Evolutionary conservation across 2,888 invertebrate genomes (phyloP).

Genomic region (Ethmia dodecea): DNA sequence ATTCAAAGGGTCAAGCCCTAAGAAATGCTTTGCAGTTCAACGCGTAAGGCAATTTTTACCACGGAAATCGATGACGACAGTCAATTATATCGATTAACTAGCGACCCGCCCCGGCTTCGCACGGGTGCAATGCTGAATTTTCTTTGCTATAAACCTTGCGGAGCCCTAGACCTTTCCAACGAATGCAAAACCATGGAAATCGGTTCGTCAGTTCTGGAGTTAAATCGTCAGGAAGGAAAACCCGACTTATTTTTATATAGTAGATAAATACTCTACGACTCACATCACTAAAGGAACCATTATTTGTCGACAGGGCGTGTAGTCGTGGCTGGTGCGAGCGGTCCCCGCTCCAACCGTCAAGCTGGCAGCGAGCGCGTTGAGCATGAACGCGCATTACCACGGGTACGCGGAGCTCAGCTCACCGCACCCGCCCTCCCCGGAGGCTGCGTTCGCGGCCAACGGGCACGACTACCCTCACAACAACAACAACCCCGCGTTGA

Average conservation of each 20-base stretch:
- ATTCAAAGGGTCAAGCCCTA: slow-evolving; percentile 38
- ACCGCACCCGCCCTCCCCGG: slow-evolving; percentile 86
- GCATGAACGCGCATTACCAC: slow-evolving; percentile 95
- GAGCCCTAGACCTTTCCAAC: no score
- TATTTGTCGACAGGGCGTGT: slow-evolving; percentile 64
- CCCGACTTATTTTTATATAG: no score
- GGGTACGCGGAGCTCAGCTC: slow-evolving; percentile 89
- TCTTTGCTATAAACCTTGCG: no score
- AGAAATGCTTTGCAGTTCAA: no score
- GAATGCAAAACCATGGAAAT: no score
- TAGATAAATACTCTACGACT: not conserved
- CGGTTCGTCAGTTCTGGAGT: no score
- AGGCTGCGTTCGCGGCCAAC: slow-evolving; percentile 81
- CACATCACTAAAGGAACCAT: not conserved
- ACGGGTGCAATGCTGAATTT: no score
- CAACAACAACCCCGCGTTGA: slow-evolving; percentile 80
- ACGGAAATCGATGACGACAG: no score
- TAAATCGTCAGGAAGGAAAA: no score
- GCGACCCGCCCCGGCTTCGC: no score
- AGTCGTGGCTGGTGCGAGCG: slow-evolving; percentile 67
- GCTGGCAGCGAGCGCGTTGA: slow-evolving; percentile 91
- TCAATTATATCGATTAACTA: no score
- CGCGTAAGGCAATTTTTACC: no score
- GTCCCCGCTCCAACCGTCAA: slow-evolving; percentile 80
- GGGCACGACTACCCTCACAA: slow-evolving; percentile 80